phyloP scores from a whole-genome alignment of 2,888 invertebrate genomes.

The Teinopalpus imperialis region DNA sequence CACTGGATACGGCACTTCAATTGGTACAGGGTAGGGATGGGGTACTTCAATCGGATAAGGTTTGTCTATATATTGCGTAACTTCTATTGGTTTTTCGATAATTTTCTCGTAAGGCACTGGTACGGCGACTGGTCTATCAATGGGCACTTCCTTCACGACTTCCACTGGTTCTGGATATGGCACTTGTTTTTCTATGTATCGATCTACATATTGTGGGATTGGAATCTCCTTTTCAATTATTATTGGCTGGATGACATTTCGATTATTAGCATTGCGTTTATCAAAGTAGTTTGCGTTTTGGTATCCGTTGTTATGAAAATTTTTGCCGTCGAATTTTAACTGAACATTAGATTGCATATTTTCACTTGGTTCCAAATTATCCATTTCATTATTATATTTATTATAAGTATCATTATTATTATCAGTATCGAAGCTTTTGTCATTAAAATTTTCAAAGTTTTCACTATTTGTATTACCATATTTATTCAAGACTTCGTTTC shows the following conservation, averaged over 20 bases:
- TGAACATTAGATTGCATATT: conserved; percentile 54
- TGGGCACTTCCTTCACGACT: conserved; percentile 54
- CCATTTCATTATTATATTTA: conserved; percentile 3
- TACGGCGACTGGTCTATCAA: conserved; percentile 68
- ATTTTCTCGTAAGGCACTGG: conserved; percentile 75
- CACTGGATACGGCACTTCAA: conserved; percentile 73
- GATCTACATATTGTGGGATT: conserved; percentile 67
- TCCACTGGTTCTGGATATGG: conserved; percentile 64
- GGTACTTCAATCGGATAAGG: conserved; percentile 80
- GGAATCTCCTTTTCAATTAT: conserved; percentile 73
- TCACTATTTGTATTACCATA: conserved; percentile 39
- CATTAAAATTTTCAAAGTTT: conserved; percentile 44
- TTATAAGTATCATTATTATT: background rate
- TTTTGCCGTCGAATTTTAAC: conserved; percentile 48
- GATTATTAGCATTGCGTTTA: conserved; percentile 40
- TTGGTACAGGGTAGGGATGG: conserved; percentile 79
- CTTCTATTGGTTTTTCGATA: conserved; percentile 77
- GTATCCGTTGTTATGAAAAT: conserved; percentile 45
- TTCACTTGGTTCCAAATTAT: conserved; percentile 57
- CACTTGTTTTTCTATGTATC: conserved; percentile 69
- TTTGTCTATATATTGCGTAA: conserved; percentile 79
- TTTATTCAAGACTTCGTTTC: conserved; percentile 41
- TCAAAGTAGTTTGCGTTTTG: conserved; percentile 44
- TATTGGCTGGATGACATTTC: conserved; percentile 68
- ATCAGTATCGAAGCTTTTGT: background rate